phyloP scores from a whole-genome alignment of 2,888 invertebrate species.

The Erebia ligea region DNA sequence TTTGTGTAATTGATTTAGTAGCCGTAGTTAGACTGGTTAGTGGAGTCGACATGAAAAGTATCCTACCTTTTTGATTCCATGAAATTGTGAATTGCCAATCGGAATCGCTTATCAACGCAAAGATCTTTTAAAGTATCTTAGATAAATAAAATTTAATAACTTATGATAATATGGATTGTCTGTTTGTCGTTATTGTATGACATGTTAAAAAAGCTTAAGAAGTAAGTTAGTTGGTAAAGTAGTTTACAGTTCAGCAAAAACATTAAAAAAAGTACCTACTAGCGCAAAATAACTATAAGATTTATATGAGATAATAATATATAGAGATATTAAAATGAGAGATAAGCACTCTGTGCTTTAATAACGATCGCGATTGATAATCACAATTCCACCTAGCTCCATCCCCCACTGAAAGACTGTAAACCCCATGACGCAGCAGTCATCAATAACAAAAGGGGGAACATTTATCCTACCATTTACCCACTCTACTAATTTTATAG shows the following conservation, averaged over 20 bases:
- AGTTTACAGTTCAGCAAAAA: too few relatives aligned
- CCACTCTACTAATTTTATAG: not conserved
- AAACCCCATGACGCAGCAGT: constrained; percentile 64
- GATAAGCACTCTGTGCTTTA: not conserved
- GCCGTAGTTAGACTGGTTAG: constrained; percentile 2
- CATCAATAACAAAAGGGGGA: constrained; percentile 52
- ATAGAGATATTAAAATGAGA: too few relatives aligned
- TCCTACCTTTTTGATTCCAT: not conserved
- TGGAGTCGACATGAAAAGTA: constrained; percentile 13
- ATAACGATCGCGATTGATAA: constrained; percentile 1
- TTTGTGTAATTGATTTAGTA: constrained; percentile 24
- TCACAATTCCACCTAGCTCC: not conserved
- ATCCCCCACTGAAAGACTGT: not conserved
- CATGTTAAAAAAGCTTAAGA: too few relatives aligned
- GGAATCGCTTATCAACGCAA: not conserved
- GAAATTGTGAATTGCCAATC: constrained; percentile 7
- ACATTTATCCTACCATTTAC: constrained; percentile 5
- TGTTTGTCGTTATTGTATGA: too few relatives aligned
- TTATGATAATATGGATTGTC: too few relatives aligned
- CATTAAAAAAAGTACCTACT: too few relatives aligned
- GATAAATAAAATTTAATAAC: not conserved
- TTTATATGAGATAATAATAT: too few relatives aligned
- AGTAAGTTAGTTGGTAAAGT: too few relatives aligned
- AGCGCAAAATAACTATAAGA: too few relatives aligned
- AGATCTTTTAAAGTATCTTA: not conserved